A percentile compares a stretch with the other conserved stretches of the same genome.
These are phyloP conservation scores for Antheraea assamensis DNA, from an alignment of 2,888 invertebrate genomes.

Conservation along the genomic window DNA sequence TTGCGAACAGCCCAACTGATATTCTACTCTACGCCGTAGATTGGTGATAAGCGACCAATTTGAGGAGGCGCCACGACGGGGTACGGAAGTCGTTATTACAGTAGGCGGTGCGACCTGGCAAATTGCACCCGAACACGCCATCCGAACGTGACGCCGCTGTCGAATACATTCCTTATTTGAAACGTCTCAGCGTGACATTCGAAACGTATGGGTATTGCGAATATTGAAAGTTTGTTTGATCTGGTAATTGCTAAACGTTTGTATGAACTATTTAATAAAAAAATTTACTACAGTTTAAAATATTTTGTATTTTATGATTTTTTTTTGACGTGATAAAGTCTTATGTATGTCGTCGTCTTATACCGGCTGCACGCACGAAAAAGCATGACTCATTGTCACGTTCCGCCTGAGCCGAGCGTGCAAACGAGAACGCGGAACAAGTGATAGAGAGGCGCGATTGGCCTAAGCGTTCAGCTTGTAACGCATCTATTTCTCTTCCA, in stretches of 20 bases:
- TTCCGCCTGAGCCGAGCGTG: too few species aligned
- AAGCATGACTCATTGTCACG: too few species aligned
- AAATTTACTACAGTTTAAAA: neutral
- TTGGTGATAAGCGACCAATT: slow-evolving; percentile 82
- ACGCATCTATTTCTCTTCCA: too few species aligned
- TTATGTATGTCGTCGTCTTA: too few species aligned
- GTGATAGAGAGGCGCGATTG: too few species aligned
- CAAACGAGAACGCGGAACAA: too few species aligned
- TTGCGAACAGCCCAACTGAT: slow-evolving; percentile 72
- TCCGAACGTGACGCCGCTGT: slow-evolving; percentile 80
- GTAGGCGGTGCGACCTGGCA: slow-evolving; percentile 78
- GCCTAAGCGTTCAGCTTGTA: too few species aligned
- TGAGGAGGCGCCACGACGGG: slow-evolving; percentile 80
- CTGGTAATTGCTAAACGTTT: slow-evolving; percentile 17
- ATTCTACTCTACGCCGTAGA: slow-evolving; percentile 76
- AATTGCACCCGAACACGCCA: slow-evolving; percentile 80
- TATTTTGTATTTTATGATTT: neutral
- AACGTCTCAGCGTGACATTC: slow-evolving; percentile 73
- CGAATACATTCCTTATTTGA: slow-evolving; percentile 79
- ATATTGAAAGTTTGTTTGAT: slow-evolving; percentile 51
- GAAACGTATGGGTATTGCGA: slow-evolving; percentile 56
- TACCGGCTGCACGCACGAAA: too few species aligned
- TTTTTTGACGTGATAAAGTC: too few species aligned
- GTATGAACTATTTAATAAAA: neutral
- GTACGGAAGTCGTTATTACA: slow-evolving; percentile 82